These are phyloP conservation scores for Carduelis carduelis DNA, from an alignment of 2,797 vertebrate species.

Conservation along the genomic window DNA sequence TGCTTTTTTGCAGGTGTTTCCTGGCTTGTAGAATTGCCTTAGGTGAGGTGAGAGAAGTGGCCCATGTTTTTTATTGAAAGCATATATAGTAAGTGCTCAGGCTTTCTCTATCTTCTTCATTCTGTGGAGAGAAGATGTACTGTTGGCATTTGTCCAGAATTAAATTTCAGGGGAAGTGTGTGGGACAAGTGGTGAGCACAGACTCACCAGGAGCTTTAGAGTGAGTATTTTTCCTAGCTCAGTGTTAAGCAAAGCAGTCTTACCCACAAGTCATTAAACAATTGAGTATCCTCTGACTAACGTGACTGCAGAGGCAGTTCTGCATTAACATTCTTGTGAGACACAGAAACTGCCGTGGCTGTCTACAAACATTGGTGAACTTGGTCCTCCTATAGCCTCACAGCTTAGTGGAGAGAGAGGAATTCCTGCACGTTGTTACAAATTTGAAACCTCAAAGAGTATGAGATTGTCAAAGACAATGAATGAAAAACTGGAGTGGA, in stretches of 20 bases:
- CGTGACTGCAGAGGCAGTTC: neutral
- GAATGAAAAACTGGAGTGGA: neutral
- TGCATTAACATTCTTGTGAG: neutral
- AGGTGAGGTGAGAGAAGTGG: neutral
- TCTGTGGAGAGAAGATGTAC: neutral
- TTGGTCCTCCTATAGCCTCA: neutral
- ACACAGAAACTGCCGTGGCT: neutral
- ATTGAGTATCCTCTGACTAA: neutral
- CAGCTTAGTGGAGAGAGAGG: neutral
- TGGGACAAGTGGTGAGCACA: neutral
- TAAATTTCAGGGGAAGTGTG: neutral
- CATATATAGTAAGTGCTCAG: neutral
- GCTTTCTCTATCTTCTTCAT: neutral
- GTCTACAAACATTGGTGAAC: neutral
- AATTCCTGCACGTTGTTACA: neutral
- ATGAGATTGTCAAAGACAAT: neutral
- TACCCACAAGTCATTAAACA: neutral
- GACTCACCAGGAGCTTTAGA: neutral
- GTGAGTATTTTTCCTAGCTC: neutral
- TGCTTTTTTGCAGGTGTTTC: neutral
- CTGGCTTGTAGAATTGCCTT: neutral
- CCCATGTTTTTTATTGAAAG: neutral
- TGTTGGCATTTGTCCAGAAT: neutral
- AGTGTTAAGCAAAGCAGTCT: neutral
- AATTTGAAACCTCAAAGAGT: neutral